phyloP scores from a whole-genome alignment of 2,797 vertebrate species.

The Sebastes steindachneri region DNA sequence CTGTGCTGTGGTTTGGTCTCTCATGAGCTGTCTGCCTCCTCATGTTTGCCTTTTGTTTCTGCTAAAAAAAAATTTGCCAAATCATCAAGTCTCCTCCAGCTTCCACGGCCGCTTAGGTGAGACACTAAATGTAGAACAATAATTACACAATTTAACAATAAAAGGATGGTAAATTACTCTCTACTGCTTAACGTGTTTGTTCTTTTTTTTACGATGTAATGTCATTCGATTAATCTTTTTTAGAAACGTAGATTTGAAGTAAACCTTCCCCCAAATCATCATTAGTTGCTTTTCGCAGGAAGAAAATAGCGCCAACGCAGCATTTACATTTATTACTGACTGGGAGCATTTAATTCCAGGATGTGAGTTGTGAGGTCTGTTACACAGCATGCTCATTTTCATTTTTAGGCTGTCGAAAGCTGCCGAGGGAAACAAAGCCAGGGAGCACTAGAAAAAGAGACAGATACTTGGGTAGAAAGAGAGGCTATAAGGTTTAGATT shows the following conservation, averaged over 20 bases:
- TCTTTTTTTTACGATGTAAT: slow-evolving; percentile 46
- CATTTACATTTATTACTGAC: slow-evolving; percentile 68
- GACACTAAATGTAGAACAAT: slow-evolving; percentile 61
- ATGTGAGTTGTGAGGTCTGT: slow-evolving; percentile 60
- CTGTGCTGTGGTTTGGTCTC: slow-evolving; percentile 71
- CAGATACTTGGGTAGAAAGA: slow-evolving; percentile 9
- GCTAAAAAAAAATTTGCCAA: slow-evolving; percentile 47
- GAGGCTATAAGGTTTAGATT: slow-evolving; percentile 28
- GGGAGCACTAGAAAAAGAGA: slow-evolving; percentile 40
- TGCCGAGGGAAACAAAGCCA: slow-evolving; percentile 56
- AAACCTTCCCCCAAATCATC: slow-evolving; percentile 59
- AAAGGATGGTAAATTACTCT: slow-evolving; percentile 53
- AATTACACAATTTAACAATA: slow-evolving; percentile 62
- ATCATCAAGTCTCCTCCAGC: slow-evolving; percentile 52
- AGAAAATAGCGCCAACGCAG: slow-evolving; percentile 56
- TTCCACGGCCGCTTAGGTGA: slow-evolving; percentile 57
- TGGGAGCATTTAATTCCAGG: slow-evolving; percentile 61
- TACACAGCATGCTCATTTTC: slow-evolving; percentile 54
- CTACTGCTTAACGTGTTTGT: slow-evolving; percentile 41
- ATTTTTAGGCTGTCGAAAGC: slow-evolving; percentile 48
- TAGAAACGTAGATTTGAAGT: slow-evolving; percentile 47
- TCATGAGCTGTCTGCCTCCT: slow-evolving; percentile 60
- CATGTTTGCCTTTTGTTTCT: slow-evolving; percentile 72
- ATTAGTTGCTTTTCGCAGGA: slow-evolving; percentile 42
- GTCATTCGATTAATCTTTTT: slow-evolving; percentile 59